phyloP scores from a whole-genome alignment of 2,888 invertebrate species.

The Amaurobius ferox region DNA sequence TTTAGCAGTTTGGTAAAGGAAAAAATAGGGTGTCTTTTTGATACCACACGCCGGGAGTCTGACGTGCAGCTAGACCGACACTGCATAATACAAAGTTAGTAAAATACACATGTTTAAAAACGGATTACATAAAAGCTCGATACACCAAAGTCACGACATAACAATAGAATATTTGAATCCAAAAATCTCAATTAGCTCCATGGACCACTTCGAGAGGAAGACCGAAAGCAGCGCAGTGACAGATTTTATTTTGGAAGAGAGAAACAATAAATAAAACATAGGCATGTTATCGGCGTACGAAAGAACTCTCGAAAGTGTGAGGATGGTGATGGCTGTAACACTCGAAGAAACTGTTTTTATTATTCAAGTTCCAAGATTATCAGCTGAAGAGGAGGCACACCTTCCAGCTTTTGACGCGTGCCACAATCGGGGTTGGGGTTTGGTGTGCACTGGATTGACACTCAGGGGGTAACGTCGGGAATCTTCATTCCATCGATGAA shows the following conservation, averaged over 20 bases:
- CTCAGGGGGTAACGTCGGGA: constrained; percentile 13
- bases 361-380: constrained; percentile 53
- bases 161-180: too few relatives aligned
- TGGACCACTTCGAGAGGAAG: too few relatives aligned
- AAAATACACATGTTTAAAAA: too few relatives aligned
- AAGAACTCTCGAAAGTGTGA: constrained; percentile 22
- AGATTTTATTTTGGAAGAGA: not conserved
- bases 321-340: constrained; percentile 37
- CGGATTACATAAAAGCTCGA: too few relatives aligned
- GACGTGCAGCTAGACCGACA: too few relatives aligned
- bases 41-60: too few relatives aligned
- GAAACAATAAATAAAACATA: constrained; percentile 8
- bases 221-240: not conserved
- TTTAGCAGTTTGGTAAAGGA: too few relatives aligned
- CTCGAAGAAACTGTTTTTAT: constrained; percentile 45
- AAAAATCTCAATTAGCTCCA: too few relatives aligned
- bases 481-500: constrained; percentile 28
- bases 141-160: too few relatives aligned
- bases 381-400: constrained; percentile 45
- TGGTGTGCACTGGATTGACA: constrained; percentile 26
- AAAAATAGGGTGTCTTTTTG: too few relatives aligned
- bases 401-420: constrained; percentile 48
- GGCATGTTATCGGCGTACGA: not conserved
- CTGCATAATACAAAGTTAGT: too few relatives aligned
- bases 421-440: constrained; percentile 30